Conservation (phyloP, 2,797 vertebrate species). For the Triplophysa bombifrons region DNA sequence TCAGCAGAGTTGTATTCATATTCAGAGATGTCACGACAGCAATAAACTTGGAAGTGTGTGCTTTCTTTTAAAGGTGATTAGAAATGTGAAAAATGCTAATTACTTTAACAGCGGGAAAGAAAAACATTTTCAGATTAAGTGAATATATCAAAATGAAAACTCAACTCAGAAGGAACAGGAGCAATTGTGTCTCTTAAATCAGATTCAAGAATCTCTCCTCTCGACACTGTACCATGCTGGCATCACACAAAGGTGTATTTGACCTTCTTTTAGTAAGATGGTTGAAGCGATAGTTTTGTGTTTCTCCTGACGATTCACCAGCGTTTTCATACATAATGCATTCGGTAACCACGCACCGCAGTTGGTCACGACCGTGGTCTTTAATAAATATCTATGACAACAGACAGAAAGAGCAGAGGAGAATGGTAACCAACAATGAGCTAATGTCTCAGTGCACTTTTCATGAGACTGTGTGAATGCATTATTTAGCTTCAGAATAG, state of each 20-base stretch:
- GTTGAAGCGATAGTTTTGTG: slow-evolving; percentile 41
- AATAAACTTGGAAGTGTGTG: not conserved
- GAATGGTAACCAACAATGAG: slow-evolving; percentile 49
- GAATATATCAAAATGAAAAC: not conserved
- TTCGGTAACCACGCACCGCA: slow-evolving; percentile 7
- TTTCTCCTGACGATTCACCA: slow-evolving; percentile 48
- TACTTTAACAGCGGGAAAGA: not conserved
- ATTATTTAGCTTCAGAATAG: slow-evolving; percentile 53
- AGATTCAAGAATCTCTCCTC: slow-evolving; percentile 6
- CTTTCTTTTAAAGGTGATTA: not conserved
- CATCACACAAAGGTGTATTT: slow-evolving; percentile 47
- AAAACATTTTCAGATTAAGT: not conserved
- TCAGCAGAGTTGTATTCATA: not conserved
- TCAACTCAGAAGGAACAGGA: not conserved
- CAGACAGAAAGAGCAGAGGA: slow-evolving; percentile 41
- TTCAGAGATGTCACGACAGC: not conserved
- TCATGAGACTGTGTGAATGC: slow-evolving; percentile 44
- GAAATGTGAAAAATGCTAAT: not conserved
- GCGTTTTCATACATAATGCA: slow-evolving; percentile 55
- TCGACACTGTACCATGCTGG: slow-evolving; percentile 22
- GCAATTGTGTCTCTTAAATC: slow-evolving; percentile 6
- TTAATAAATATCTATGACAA: slow-evolving; percentile 55
- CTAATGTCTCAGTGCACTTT: slow-evolving; percentile 42
- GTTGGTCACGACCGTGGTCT: slow-evolving; percentile 38
- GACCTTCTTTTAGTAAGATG: slow-evolving; percentile 56